Evolutionary conservation across 1,140 invertebrate species (phyloP).

Genomic region (Drosophila pandora): DNA sequence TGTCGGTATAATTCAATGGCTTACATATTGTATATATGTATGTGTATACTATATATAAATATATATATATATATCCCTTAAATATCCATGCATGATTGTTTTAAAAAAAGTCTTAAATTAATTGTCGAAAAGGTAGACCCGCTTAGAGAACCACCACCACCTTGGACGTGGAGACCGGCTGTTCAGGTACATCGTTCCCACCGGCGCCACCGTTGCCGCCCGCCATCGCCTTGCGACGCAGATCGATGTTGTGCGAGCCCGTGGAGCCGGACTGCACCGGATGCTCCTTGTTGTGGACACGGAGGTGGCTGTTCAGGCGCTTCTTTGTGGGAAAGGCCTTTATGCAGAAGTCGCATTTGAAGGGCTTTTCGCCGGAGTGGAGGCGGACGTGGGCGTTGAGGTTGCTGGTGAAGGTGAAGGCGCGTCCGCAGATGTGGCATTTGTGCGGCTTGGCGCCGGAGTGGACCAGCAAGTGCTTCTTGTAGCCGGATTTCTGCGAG

Average conservation of each 20-base stretch:
- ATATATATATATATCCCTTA: too few relatives aligned
- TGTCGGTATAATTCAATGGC: background rate
- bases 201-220: background rate
- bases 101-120: too few relatives aligned
- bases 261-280: constrained; percentile 20
- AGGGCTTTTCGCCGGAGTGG: constrained; percentile 89
- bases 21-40: background rate
- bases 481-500: constrained; percentile 81
- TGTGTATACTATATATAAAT: background rate
- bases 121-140: background rate
- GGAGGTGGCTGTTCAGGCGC: constrained; percentile 67
- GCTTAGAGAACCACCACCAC: constrained; percentile 66
- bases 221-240: background rate
- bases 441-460: constrained; percentile 76
- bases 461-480: constrained; percentile 81
- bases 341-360: constrained; percentile 65
- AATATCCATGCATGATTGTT: too few relatives aligned
- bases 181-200: constrained; percentile 49
- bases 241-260: background rate
- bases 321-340: constrained; percentile 76
- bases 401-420: constrained; percentile 81
- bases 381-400: constrained; percentile 84
- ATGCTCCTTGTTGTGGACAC: constrained; percentile 67
- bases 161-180: constrained; percentile 64
- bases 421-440: constrained; percentile 72